Evolutionary conservation across 2,797 vertebrate genomes (phyloP), one percentile per base, ranked within the genome.

Genomic region (Tenualosa ilisha): DNA sequence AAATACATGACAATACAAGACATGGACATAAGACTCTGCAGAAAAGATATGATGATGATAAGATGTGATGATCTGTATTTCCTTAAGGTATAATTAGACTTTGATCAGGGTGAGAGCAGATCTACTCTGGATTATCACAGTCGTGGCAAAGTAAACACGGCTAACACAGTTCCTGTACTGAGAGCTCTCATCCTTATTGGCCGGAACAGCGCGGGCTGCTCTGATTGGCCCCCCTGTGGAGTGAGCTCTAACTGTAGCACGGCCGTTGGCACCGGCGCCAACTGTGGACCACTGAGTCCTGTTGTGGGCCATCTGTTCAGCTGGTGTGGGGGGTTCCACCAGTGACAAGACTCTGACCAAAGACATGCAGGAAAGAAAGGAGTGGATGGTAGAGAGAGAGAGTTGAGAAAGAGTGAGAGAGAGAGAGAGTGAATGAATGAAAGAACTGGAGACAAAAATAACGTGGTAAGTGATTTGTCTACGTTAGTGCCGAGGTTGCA

Each of bases 201-300:
- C 85, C 43, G 40, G 15, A 79, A 83, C 87, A 88, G 84, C 86
- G 85, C 87, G 86, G 43, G 37, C 81, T 87, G 79, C 86, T 82
- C 82, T 89, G 88, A 51, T 90, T 90, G 88, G 89, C 56, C 15
- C 81, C 61, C 61, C 17, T 86, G 84, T 43, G 82, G 84, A 86
- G 68, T 61, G 50, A 43, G 37, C 17, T 79, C 17, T 37, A 46
- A 20, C 37, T 46, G 17, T 46, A 79, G 72, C 72, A 9, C 37
- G 40, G 37, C 40, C 72, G 72, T 46, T 46, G 40, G 3, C 72
- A 2, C 17, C 72, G 40, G 72, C 20, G 40, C 72, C 72, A 79
- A 46, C 37, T 43, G 37, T 20, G 17, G 37, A 43, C 72, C 72
- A 20, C 15, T 20, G 72, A 43, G 37, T 46, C 72, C 72, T 79